phyloP scores from a whole-genome alignment of 1,140 invertebrate genomes.

The Bombus balteatus region DNA sequence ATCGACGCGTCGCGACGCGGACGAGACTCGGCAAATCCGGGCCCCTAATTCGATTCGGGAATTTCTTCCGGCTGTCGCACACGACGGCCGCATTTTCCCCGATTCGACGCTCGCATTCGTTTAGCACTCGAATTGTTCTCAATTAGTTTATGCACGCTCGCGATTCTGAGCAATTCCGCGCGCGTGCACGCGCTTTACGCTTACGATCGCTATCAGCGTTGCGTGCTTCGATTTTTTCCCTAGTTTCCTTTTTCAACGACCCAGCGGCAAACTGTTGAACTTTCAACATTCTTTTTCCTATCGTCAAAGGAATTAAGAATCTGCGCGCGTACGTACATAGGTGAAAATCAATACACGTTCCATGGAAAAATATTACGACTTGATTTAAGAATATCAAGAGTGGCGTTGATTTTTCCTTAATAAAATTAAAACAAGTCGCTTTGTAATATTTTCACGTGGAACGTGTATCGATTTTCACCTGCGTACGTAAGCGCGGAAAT shows the following conservation, averaged over 20 bases:
- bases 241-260: neutral
- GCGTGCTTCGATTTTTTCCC: neutral
- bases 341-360: too few species aligned
- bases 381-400: too few species aligned
- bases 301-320: neutral
- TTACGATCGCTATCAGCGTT: neutral
- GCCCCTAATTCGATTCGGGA: constrained; percentile 59
- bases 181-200: neutral
- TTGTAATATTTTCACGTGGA: too few species aligned
- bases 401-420: too few species aligned
- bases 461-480: too few species aligned
- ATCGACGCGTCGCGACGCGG: constrained; percentile 34
- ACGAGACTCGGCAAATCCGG: constrained; percentile 46
- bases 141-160: constrained; percentile 53
- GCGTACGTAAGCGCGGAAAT: too few species aligned
- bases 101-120: constrained; percentile 59
- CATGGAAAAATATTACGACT: too few species aligned
- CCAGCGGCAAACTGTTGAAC: neutral
- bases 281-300: neutral
- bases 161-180: neutral
- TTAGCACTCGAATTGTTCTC: constrained; percentile 64
- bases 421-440: too few species aligned
- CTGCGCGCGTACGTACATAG: too few species aligned
- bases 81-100: constrained; percentile 59
- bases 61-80: constrained; percentile 65